These are phyloP conservation scores for Chionis minor DNA, from an alignment of 2,113 vertebrate species.

Conservation along the genomic window DNA sequence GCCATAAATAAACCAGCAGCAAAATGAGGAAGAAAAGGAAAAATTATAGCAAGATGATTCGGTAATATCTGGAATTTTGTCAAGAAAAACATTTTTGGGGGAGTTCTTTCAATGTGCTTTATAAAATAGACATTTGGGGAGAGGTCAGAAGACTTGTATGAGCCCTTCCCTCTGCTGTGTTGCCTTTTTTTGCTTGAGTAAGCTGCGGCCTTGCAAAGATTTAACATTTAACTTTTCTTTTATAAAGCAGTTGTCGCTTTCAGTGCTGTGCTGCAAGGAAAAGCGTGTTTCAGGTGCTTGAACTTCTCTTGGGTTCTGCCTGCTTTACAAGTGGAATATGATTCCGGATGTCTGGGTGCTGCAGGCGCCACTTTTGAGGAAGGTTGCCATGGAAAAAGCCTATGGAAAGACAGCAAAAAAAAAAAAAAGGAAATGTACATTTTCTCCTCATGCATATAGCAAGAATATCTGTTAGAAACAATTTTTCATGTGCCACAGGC, in stretches of 20 bases:
- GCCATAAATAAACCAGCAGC: not conserved
- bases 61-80: not conserved
- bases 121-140: not conserved
- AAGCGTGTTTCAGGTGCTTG: not conserved
- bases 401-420: not conserved
- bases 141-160: not conserved
- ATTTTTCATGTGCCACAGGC: not conserved
- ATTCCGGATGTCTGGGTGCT: not conserved
- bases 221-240: not conserved
- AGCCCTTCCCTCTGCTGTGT: not conserved
- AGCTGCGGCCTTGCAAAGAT: not conserved
- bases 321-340: not conserved
- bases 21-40: not conserved
- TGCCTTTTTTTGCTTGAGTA: not conserved
- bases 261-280: not conserved
- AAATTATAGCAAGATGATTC: not conserved
- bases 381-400: not conserved
- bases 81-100: rapidly evolving
- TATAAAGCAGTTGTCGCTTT: not conserved
- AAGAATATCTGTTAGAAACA: not conserved
- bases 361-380: not conserved
- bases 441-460: not conserved
- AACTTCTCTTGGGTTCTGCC: not conserved
- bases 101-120: not conserved
- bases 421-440: not conserved